A percentile compares a stretch with the other conserved stretches of the same genome.
Evolutionary conservation across 2,888 invertebrate species (phyloP).

Genomic region (Nemotelus pantherinus): DNA sequence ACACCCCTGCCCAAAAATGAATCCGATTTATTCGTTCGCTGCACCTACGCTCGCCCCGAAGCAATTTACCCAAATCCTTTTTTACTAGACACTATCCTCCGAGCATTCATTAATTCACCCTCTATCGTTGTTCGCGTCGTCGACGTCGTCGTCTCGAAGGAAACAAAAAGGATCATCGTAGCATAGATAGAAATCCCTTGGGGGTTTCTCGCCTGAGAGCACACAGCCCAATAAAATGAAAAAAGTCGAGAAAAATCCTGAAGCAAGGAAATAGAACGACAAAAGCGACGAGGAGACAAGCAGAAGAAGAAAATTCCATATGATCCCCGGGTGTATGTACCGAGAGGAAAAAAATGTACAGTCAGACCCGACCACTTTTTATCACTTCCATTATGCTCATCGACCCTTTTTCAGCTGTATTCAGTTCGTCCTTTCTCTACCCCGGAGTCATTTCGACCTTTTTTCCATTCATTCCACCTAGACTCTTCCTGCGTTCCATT

Average conservation of each 20-base stretch:
- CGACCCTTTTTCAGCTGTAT: constrained; percentile 20
- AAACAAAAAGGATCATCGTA: constrained; percentile 37
- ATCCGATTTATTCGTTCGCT: too few species aligned
- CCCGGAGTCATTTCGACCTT: constrained; percentile 7
- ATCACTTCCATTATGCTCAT: constrained; percentile 41
- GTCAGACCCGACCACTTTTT: constrained; percentile 37
- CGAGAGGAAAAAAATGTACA: constrained; percentile 11
- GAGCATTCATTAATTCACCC: constrained; percentile 23
- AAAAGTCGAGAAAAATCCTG: background rate
- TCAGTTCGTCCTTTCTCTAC: background rate
- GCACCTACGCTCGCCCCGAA: constrained; percentile 24
- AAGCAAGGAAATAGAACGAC: background rate
- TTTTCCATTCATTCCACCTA: background rate
- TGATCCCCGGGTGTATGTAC: background rate
- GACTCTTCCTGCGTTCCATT: constrained; percentile 4
- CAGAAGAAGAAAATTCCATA: background rate
- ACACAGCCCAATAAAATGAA: constrained; percentile 17
- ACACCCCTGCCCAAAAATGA: too few species aligned
- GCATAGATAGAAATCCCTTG: constrained; percentile 30
- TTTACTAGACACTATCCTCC: constrained; percentile 11
- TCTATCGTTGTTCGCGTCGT: background rate
- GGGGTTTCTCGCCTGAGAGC: constrained; percentile 9
- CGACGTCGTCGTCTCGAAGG: background rate
- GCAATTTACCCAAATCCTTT: constrained; percentile 39
- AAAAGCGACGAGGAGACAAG: background rate